phyloP scores from a whole-genome alignment of 2,113 vertebrate species.

The Seriola quinqueradiata region DNA sequence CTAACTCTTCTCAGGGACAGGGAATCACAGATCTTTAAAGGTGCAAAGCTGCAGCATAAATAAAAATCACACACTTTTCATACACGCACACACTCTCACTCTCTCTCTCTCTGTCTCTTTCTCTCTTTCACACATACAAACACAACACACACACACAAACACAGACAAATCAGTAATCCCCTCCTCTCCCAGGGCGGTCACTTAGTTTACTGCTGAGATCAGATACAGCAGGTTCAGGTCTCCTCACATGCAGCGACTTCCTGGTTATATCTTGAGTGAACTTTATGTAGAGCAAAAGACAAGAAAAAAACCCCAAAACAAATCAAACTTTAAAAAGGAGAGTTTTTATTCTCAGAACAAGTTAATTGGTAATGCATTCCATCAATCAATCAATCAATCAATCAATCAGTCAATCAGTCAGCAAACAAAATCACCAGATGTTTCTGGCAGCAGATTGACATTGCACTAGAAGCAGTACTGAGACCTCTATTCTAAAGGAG shows the following conservation, averaged over 20 bases:
- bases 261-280: neutral
- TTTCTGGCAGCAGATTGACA: no score
- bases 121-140: neutral
- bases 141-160: slow-evolving; percentile 1
- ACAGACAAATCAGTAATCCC: slow-evolving; percentile 67
- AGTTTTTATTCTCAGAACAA: no score
- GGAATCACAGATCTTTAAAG: neutral
- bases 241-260: slow-evolving; percentile 50
- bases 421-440: no score
- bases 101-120: neutral
- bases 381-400: no score
- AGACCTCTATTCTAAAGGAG: neutral
- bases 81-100: neutral
- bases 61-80: neutral
- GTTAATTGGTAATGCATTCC: no score
- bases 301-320: no score
- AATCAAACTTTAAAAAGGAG: no score
- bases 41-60: neutral
- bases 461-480: no score
- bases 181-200: slow-evolving; percentile 51
- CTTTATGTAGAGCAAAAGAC: no score
- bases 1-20: slow-evolving; percentile 16
- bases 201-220: slow-evolving; percentile 43
- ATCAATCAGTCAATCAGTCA: no score
- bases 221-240: slow-evolving; percentile 49